Evolutionary conservation across 2,797 vertebrate species (phyloP), one percentile per base, ranked within the genome.

Genomic region (Channa striata): DNA sequence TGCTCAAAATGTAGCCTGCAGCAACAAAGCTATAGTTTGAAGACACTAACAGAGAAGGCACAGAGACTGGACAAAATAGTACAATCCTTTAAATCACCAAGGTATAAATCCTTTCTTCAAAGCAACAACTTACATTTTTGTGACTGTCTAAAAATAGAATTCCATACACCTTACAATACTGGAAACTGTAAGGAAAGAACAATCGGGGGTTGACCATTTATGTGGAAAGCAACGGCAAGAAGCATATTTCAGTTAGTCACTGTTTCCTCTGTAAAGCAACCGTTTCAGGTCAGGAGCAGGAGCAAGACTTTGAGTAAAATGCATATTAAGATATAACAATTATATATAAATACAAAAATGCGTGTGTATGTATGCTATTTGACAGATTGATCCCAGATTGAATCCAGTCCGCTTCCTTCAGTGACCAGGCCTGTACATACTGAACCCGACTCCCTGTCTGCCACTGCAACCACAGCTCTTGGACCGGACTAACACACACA

Each of bases 401-500:
- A 78, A 68, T 60, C 34, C 16, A 68, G 47, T 72, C 67, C 36
- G 43, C 52, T 83, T 82, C 72, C 76, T 77, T 49, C 20, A n/a
- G 37, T 51, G 65, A 70, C 65, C 48, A 61, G 79, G 54, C 56
- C 68, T 60, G 53, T 14, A 36, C 53, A 80, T 65, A 51, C 74
- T n/a, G 33, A 81, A 63, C 67, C 68, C 50, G 80, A 86, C 86
- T 88, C 62, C 58, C 59, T 67, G 85, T 87, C 87, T 85, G 77
- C 77, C 77, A 50, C 53, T 72, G 54, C 37, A 77, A 92, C 92
- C 90, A 71, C 87, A 93, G 80, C 76, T 74, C 49, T 30, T 83
- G 72, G 70, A 78, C 69, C 12, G 49, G 56, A 72, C 64, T 81
- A 75, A 72, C 72, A 68, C 54, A 71, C 59, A 58, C 54, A 68